phyloP scores from a whole-genome alignment of 2,113 vertebrate genomes.

The Gadus macrocephalus region DNA sequence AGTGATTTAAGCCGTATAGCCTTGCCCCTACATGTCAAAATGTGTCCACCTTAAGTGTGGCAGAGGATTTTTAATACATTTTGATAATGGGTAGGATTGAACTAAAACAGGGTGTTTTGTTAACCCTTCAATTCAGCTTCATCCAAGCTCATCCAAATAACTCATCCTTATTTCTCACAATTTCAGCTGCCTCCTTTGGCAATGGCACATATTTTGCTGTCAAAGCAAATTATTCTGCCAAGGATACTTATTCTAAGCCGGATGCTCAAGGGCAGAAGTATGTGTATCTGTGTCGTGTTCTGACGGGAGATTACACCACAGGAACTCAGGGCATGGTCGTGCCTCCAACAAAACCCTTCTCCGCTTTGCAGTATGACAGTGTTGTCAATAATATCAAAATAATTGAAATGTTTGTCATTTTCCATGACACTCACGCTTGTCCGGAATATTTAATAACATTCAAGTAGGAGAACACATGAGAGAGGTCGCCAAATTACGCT shows the following conservation, averaged over 20 bases:
- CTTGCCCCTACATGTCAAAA: no score
- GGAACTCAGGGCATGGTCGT: constrained; percentile 44
- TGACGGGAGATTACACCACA: constrained; percentile 67
- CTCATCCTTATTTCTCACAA: background rate
- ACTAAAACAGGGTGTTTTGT: no score
- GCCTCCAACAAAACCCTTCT: constrained; percentile 63
- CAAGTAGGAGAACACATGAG: constrained; percentile 23
- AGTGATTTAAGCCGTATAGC: no score
- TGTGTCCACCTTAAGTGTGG: no score
- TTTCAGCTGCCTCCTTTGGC: constrained; percentile 69
- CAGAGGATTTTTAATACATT: no score
- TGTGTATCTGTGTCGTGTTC: constrained; percentile 78
- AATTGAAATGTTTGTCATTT: constrained; percentile 73
- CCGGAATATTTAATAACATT: constrained; percentile 85
- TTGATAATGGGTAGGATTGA: no score
- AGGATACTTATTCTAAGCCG: constrained; percentile 60
- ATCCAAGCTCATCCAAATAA: no score
- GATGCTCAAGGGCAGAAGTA: constrained; percentile 55
- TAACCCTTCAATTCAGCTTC: no score
- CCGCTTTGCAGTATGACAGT: constrained; percentile 67
- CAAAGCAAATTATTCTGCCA: constrained; percentile 70
- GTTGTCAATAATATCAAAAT: constrained; percentile 55
- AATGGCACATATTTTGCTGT: constrained; percentile 83
- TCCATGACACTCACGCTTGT: constrained; percentile 79
- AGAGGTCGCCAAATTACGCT: no score